Conservation (phyloP, 1,140 invertebrate genomes). For the Macrosteles quadrilineatus region DNA sequence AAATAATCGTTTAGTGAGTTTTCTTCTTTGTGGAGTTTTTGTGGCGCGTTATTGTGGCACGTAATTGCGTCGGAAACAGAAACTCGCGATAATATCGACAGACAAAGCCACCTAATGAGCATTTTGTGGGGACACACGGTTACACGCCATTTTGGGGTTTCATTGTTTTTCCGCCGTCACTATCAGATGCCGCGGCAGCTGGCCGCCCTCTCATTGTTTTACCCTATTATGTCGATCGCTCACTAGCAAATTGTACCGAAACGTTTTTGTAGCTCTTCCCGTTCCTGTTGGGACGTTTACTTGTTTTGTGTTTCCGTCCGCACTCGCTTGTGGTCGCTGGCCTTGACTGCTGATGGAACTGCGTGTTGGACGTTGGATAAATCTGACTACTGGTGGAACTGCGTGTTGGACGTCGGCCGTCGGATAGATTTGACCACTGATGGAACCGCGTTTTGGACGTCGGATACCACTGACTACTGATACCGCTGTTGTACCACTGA, state of each 20-base stretch:
- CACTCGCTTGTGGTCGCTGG: not conserved
- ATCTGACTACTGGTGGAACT: no score
- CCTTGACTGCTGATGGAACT: no score
- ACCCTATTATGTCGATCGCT: constrained; percentile 8
- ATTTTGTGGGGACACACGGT: constrained; percentile 27
- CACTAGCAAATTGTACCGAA: constrained; percentile 16
- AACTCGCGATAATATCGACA: not conserved
- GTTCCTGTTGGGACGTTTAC: constrained; percentile 10
- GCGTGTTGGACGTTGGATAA: no score
- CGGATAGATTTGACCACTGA: no score
- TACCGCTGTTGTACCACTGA: no score
- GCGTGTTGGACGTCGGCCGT: no score
- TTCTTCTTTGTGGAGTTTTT: constrained; percentile 18
- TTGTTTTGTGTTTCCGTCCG: constrained; percentile 4
- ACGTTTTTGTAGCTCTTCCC: constrained; percentile 13
- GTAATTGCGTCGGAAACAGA: not conserved
- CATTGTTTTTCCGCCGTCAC: constrained; percentile 18
- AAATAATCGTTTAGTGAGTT: constrained; percentile 9
- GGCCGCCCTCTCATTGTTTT: not conserved
- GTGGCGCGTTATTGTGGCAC: not conserved
- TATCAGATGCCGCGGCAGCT: constrained; percentile 16
- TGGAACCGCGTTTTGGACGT: no score
- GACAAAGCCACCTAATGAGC: constrained; percentile 28
- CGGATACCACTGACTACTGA: no score
- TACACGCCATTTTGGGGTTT: constrained; percentile 29